A percentile compares a stretch with the other conserved stretches of the same genome.
Evolutionary conservation across 2,888 invertebrate genomes (phyloP).

Genomic region (Sphecodes monilicornis): DNA sequence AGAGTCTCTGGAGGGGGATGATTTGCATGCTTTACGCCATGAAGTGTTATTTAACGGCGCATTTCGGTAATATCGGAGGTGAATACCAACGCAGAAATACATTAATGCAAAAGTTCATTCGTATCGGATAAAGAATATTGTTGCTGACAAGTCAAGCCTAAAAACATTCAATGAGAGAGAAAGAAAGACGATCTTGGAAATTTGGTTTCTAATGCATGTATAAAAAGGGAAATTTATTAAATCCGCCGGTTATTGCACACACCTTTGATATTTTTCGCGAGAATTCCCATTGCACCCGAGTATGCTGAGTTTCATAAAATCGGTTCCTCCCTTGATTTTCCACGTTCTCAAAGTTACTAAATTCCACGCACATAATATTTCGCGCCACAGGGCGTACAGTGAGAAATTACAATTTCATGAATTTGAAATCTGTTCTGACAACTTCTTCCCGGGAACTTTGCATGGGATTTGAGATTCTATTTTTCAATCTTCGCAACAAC

Average conservation of each 20-base stretch:
- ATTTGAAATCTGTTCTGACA: slow-evolving; percentile 32
- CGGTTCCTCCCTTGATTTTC: slow-evolving; percentile 13
- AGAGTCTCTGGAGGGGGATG: slow-evolving; percentile 43
- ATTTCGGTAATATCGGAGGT: slow-evolving; percentile 39
- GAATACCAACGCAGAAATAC: slow-evolving; percentile 32
- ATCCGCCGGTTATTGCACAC: not conserved
- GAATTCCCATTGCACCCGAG: not conserved
- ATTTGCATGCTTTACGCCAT: slow-evolving; percentile 50
- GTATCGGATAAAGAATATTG: not conserved
- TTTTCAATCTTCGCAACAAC: not conserved
- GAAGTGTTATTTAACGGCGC: slow-evolving; percentile 53
- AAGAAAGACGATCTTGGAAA: not conserved
- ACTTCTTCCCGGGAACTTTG: slow-evolving; percentile 15
- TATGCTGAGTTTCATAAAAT: not conserved
- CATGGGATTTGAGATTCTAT: not conserved
- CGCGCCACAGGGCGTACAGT: not conserved
- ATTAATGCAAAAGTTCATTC: slow-evolving; percentile 24
- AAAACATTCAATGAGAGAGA: not conserved
- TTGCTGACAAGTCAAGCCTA: not conserved
- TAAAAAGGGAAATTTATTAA: not conserved
- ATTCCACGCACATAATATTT: slow-evolving; percentile 39
- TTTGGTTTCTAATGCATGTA: not conserved
- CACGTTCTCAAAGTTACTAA: slow-evolving; percentile 7
- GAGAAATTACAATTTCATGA: slow-evolving; percentile 50
- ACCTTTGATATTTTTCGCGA: not conserved